These are phyloP conservation scores for Stegana nigrithorax DNA, from an alignment of 2,888 invertebrate genomes.

Conservation along the genomic window DNA sequence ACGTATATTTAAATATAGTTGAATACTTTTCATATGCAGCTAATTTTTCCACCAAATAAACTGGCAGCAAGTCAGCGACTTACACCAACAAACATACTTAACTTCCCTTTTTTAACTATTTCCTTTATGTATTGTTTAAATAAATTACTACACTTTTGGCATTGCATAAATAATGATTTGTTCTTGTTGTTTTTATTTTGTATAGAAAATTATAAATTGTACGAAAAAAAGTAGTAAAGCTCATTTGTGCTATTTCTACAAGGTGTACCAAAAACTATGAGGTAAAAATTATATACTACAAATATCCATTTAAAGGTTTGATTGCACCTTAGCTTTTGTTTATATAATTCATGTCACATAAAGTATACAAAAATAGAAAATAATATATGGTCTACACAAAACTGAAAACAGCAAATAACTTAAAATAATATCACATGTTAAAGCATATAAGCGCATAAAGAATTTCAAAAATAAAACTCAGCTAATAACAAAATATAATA, in stretches of 20 bases:
- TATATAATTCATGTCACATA: no score
- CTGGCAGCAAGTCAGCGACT: background rate
- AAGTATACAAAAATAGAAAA: slow-evolving; percentile 9
- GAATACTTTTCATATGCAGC: slow-evolving; percentile 38
- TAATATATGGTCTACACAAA: slow-evolving; percentile 19
- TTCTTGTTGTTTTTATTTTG: no score
- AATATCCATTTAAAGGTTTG: slow-evolving; percentile 16
- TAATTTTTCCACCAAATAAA: background rate
- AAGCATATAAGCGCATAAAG: background rate
- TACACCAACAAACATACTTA: background rate
- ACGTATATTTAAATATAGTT: slow-evolving; percentile 41
- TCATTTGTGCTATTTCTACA: slow-evolving; percentile 54
- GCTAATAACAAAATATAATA: slow-evolving; percentile 41
- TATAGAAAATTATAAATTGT: no score
- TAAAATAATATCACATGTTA: slow-evolving; percentile 52
- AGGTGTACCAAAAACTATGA: slow-evolving; percentile 34
- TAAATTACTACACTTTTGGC: slow-evolving; percentile 6
- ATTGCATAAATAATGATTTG: no score
- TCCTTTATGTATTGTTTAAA: slow-evolving; percentile 12
- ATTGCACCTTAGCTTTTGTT: background rate
- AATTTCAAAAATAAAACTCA: slow-evolving; percentile 28
- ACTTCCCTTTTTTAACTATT: background rate
- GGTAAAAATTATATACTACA: slow-evolving; percentile 29
- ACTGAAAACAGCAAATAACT: slow-evolving; percentile 37
- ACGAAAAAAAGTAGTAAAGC: slow-evolving; percentile 10